Evolutionary conservation across 1,140 invertebrate species (phyloP).

Genomic region (Drosophila trapezifrons): DNA sequence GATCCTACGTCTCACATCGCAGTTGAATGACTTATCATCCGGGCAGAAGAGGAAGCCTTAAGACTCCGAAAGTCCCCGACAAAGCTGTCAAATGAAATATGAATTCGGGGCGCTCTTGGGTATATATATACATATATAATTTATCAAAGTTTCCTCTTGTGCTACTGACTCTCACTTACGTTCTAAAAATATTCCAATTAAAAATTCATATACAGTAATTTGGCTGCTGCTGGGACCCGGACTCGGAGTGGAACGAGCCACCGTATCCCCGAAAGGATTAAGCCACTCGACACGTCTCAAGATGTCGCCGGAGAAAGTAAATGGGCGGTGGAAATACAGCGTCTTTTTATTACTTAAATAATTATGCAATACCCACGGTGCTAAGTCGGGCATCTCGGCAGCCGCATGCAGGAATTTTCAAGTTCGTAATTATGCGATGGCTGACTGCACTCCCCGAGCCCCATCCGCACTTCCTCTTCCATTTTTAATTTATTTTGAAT

Average conservation of each 20-base stretch:
- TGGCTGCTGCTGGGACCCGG: slow-evolving; percentile 11
- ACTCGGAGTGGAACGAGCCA: not conserved
- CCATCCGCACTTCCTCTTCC: slow-evolving; percentile 58
- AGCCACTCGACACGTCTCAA: slow-evolving; percentile 76
- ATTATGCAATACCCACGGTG: slow-evolving; percentile 67
- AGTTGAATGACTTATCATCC: slow-evolving; percentile 62
- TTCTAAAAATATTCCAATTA: slow-evolving; percentile 49
- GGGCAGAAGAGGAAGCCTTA: slow-evolving; percentile 20
- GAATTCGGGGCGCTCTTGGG: slow-evolving; percentile 22
- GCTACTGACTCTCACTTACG: slow-evolving; percentile 21
- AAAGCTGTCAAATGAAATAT: slow-evolving; percentile 44
- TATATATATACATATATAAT: slow-evolving; percentile 24
- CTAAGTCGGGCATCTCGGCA: slow-evolving; percentile 23
- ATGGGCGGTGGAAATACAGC: slow-evolving; percentile 35
- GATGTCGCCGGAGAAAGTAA: slow-evolving; percentile 61
- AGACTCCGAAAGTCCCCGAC: slow-evolving; percentile 18
- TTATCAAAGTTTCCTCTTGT: slow-evolving; percentile 24
- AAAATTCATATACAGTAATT: slow-evolving; percentile 43
- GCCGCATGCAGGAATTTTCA: slow-evolving; percentile 61
- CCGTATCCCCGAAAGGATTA: slow-evolving; percentile 34
- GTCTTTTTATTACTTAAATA: slow-evolving; percentile 70
- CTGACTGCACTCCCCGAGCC: slow-evolving; percentile 34
- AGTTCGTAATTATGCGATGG: slow-evolving; percentile 77
- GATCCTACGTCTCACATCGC: slow-evolving; percentile 15
- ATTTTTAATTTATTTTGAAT: slow-evolving; percentile 79